These are phyloP conservation scores for Myiozetetes cayanensis DNA, from an alignment of 2,113 vertebrate genomes.

Conservation along the genomic window DNA sequence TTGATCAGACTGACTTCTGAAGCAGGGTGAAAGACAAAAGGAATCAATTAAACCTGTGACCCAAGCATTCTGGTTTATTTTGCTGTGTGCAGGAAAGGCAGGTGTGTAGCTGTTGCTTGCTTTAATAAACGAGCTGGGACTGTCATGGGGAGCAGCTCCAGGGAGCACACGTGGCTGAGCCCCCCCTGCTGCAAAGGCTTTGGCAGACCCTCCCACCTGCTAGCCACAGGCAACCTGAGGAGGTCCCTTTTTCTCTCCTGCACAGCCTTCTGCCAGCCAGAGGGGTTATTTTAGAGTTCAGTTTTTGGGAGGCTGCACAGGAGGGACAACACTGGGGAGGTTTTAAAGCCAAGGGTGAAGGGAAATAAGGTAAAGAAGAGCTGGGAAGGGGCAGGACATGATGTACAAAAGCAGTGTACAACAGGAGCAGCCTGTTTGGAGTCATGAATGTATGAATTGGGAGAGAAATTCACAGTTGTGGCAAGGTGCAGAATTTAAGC, in stretches of 20 bases:
- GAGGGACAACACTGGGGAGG: not conserved
- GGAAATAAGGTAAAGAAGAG: not conserved
- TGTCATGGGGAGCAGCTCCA: not conserved
- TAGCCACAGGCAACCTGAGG: not conserved
- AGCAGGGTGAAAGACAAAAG: conserved; percentile 59
- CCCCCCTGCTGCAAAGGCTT: not conserved
- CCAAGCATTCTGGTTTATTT: conserved; percentile 48
- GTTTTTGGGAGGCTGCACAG: not conserved
- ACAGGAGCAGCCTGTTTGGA: not conserved
- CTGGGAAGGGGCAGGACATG: not conserved
- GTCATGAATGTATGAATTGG: not conserved
- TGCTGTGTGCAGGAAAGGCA: conserved; percentile 24
- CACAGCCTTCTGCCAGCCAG: not conserved
- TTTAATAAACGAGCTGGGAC: not conserved
- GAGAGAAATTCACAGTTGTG: not conserved
- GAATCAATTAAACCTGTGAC: conserved; percentile 73
- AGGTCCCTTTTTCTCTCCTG: not conserved
- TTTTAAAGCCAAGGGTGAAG: not conserved
- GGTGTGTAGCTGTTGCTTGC: not conserved
- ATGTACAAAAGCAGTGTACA: not conserved
- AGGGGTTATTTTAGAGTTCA: not conserved
- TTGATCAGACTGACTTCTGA: conserved; percentile 75
- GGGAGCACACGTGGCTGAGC: rapidly evolving
- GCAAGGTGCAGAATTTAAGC: not conserved
- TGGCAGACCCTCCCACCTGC: not conserved